Evolutionary conservation across 1,140 invertebrate genomes (phyloP).

Genomic region (Orius laevigatus): DNA sequence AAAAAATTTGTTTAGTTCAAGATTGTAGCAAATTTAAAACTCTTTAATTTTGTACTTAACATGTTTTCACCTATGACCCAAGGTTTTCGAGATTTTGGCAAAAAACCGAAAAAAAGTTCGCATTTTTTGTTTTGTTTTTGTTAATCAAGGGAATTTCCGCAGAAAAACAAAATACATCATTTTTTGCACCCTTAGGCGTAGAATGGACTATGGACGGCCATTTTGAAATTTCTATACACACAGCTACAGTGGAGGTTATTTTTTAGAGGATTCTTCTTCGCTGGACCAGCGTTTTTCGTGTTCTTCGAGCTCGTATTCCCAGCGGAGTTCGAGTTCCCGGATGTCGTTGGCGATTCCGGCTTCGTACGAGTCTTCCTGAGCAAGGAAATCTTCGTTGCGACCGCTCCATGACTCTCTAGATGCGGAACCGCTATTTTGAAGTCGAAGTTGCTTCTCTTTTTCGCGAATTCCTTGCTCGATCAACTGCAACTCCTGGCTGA

Average conservation of each 20-base stretch:
- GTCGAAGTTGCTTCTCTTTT: slow-evolving; percentile 42
- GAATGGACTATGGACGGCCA: background rate
- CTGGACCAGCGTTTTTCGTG: slow-evolving; percentile 46
- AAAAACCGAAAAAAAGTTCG: background rate
- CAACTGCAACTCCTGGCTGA: slow-evolving; percentile 44
- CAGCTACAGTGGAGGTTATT: background rate
- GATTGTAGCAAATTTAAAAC: too few relatives aligned
- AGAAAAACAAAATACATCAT: slow-evolving; percentile 1
- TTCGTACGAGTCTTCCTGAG: slow-evolving; percentile 46
- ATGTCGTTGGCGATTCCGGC: slow-evolving; percentile 49
- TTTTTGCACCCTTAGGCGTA: background rate
- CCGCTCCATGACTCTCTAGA: slow-evolving; percentile 3
- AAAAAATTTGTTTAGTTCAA: too few relatives aligned
- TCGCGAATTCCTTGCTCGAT: slow-evolving; percentile 49
- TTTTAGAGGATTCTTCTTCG: slow-evolving; percentile 33
- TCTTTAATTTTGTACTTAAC: too few relatives aligned
- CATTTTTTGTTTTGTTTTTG: background rate
- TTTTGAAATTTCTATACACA: background rate
- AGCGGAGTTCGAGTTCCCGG: slow-evolving; percentile 43
- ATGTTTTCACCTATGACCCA: too few relatives aligned
- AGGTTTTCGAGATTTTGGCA: background rate
- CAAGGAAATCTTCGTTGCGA: slow-evolving; percentile 19
- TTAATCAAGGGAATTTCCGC: slow-evolving; percentile 3
- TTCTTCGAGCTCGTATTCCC: slow-evolving; percentile 47
- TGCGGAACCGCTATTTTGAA: slow-evolving; percentile 15